A percentile compares a stretch with the other conserved stretches of the same genome.
Evolutionary conservation across 2,888 invertebrate genomes (phyloP).

Genomic region (Synanthedon tipuliformis): DNA sequence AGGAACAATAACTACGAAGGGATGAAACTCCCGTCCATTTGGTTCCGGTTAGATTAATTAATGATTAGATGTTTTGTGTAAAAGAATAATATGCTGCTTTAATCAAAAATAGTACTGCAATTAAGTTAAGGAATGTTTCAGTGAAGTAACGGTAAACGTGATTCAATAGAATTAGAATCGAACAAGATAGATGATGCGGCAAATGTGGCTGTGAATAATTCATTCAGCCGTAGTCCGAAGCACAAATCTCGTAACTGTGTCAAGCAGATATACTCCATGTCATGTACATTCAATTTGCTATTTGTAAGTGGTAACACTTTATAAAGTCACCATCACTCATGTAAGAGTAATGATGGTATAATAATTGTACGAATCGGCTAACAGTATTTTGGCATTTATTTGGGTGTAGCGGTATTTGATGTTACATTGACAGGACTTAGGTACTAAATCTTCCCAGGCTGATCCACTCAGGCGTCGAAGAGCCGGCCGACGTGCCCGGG

Average conservation of each 20-base stretch:
- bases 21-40: too few relatives aligned
- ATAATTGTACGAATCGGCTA: slow-evolving; percentile 13
- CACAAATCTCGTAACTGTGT: slow-evolving; percentile 9
- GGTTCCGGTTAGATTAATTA: too few relatives aligned
- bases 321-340: slow-evolving; percentile 6
- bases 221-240: background rate
- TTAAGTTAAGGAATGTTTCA: too few relatives aligned
- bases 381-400: slow-evolving; percentile 27
- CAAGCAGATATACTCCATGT: slow-evolving; percentile 20
- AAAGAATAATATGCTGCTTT: too few relatives aligned
- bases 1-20: too few relatives aligned
- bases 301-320: slow-evolving; percentile 7
- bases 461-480: too few relatives aligned
- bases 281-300: slow-evolving; percentile 9
- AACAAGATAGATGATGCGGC: slow-evolving; percentile 2
- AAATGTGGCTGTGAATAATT: background rate
- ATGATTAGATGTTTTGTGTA: too few relatives aligned
- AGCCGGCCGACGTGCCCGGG: too few relatives aligned
- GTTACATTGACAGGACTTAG: too few relatives aligned
- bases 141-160: slow-evolving; percentile 3
- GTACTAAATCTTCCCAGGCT: too few relatives aligned
- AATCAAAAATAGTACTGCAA: too few relatives aligned
- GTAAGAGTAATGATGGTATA: background rate
- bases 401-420: slow-evolving; percentile 8
- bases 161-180: slow-evolving; percentile 1